These are phyloP conservation scores for Peromyscus polionotus DNA, from an alignment of 2,113 vertebrate genomes.

Conservation along the genomic window DNA sequence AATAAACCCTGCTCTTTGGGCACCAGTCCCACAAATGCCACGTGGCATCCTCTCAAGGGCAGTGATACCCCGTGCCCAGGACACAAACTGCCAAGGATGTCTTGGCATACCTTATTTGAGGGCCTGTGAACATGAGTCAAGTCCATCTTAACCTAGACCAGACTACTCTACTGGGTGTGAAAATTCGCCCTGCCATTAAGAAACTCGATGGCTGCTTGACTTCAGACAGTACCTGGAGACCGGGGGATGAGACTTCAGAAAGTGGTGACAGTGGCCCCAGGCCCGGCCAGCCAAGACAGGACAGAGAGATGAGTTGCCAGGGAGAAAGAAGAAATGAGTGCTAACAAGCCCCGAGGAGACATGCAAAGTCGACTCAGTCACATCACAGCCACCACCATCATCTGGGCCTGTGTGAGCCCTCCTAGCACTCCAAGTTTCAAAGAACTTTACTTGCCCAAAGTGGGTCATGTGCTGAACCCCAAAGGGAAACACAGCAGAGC, in stretches of 20 bases:
- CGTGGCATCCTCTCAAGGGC: conserved; percentile 49
- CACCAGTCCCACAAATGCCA: conserved; percentile 61
- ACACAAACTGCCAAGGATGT: neutral
- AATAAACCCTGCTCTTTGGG: conserved; percentile 73
- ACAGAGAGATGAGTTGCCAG: neutral
- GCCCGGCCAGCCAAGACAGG: conserved; percentile 7
- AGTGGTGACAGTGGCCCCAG: neutral
- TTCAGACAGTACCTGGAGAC: neutral
- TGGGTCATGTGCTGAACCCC: conserved; percentile 68
- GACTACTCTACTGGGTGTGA: neutral
- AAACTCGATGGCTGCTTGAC: conserved; percentile 40
- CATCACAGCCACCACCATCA: neutral
- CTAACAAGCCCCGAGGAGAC: conserved; percentile 3
- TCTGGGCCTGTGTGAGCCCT: neutral
- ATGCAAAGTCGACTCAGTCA: conserved; percentile 48
- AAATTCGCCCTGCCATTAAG: conserved; percentile 44
- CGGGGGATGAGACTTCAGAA: conserved; percentile 26
- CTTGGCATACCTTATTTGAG: neutral
- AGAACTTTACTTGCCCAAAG: conserved; percentile 68
- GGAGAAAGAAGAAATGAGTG: neutral
- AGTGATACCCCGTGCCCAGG: neutral
- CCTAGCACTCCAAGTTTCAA: conserved; percentile 42
- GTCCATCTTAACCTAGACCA: neutral
- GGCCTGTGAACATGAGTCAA: neutral
- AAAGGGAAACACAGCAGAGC: conserved; percentile 68